Base-by-base conservation (phyloP, 1,140 invertebrate genomes). In the Cepaea nemoralis region DNA sequence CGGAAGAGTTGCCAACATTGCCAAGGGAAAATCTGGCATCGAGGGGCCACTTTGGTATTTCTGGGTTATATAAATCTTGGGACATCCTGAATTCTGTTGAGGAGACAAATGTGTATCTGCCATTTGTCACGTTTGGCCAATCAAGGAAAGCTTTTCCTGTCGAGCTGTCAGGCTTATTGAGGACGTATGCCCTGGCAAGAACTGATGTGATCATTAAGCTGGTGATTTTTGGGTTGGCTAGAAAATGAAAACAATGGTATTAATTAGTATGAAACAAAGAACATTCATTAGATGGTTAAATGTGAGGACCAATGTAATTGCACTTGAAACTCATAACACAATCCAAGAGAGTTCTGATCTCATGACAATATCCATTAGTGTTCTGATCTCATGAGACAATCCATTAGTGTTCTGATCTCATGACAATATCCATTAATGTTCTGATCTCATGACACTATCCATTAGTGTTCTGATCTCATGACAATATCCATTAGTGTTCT, bases 1-100 rank as follows among this genome's bases (percentile, higher is more conserved):
- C 27, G 2, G 75, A 77, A 66, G 75, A 77, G 33, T 77, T 77
- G 0, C 75, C 75, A 48, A 77, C 75, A 66, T 59, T 45, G 3
- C 48, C 75, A 1, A 77, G 55, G 14, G 55, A 55, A 31, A 77
- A 35, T n/a, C 27, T 45, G 1, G 42, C 75, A 66, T 77, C 75
- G 5, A 77, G 55, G 22, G 75, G 75, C 75, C 75, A 77, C 27
- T 77, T 77, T 48, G 59, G 48, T 19, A 63, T 77, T 10, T 59
- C 48, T 8, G 75, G 31, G n/a, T 55, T 66, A 22, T 66, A 77
- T 24, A 77, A 77, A 0, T 35, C 31, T 50, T 63, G 31, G 24
- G 75, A 77, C 55, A 77, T 77, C 19, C 33, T 77, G 33, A 77
- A 63, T 24, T 77, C 45, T 0, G 75, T n/a, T 3, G 75, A 77